These are phyloP conservation scores for Sandelia bainsii DNA, from an alignment of 2,797 vertebrate genomes.

Conservation along the genomic window DNA sequence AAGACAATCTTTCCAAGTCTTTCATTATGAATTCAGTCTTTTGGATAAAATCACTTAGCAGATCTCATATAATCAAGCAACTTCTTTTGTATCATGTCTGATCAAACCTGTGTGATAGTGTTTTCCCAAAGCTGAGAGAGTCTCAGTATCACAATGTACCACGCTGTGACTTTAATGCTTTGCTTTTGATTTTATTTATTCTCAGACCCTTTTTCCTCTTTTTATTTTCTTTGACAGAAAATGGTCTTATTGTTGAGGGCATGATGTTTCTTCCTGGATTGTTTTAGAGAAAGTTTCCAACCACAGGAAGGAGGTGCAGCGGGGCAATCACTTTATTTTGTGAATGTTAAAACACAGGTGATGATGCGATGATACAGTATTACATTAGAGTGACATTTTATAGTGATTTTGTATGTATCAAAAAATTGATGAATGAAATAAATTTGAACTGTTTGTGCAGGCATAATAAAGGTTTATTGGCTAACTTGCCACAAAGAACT, in stretches of 20 bases:
- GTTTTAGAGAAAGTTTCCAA: constrained; percentile 39
- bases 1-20: background rate
- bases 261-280: background rate
- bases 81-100: background rate
- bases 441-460: constrained; percentile 79
- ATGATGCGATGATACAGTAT: constrained; percentile 59
- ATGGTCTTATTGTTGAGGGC: constrained; percentile 65
- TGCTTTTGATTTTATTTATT: constrained; percentile 76
- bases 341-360: constrained; percentile 65
- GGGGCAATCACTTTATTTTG: constrained; percentile 51
- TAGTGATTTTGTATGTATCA: constrained; percentile 84
- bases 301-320: constrained; percentile 37
- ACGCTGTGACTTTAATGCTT: constrained; percentile 30
- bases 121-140: background rate
- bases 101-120: constrained; percentile 5
- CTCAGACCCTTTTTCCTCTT: constrained; percentile 49
- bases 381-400: constrained; percentile 81
- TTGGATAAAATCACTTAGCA: background rate
- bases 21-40: background rate
- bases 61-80: background rate
- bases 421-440: constrained; percentile 61
- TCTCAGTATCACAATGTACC: constrained; percentile 2
- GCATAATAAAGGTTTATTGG: constrained; percentile 81
- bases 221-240: constrained; percentile 76
- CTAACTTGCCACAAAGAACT: constrained; percentile 30